Base-by-base conservation (phyloP, 2,888 invertebrate species). In the Escarpia spicata region DNA sequence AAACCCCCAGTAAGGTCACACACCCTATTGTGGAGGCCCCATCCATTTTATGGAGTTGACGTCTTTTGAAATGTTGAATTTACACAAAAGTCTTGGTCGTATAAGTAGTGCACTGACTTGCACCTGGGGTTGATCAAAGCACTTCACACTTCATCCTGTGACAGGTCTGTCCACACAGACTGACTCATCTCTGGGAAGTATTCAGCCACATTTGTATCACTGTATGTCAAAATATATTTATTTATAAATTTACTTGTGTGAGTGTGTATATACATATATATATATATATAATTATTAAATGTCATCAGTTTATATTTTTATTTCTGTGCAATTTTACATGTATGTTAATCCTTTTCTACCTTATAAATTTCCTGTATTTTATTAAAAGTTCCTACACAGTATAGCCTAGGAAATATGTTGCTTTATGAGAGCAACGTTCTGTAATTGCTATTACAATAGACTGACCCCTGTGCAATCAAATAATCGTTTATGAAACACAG, bases 51-150 rank as follows among this genome's bases (percentile, higher is more conserved):
- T 75, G 19, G 75, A 4, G 26, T 26, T 75, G 75, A 6, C 26
- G 26, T 75, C 75, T 75, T 75, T 75, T 75, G 75, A 75, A 75
- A 75, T 75, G 75, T 75, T 75, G 75, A 75, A 26, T 75, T n/a
- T 19, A 75, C 75, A 75, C 19, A n/a, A 26, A 15, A 26, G 75
- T 75, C 19, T 75, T 2, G 75, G 26, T 75, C 4, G 3, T 6
- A 26, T 75, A 75, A 12, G 52, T 75, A 26, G 75, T 75, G 26
- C 60, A 26, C 6, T 75, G 4, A n/a, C 19, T 75, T 15, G 19
- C 19, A 12, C 1, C 60, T 26, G 19, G 75, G 19, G n/a, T 26
- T 19, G n/a, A 75, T 75, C 75, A 75, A 26, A 75, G n/a, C 75
- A 75, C 75, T 75, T 75, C 19, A 75, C 75, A 75, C 26, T 26